A percentile compares a stretch with the other conserved stretches of the same genome.
phyloP scores from a whole-genome alignment of 1,140 invertebrate genomes.

The Brachystomella parvula region DNA sequence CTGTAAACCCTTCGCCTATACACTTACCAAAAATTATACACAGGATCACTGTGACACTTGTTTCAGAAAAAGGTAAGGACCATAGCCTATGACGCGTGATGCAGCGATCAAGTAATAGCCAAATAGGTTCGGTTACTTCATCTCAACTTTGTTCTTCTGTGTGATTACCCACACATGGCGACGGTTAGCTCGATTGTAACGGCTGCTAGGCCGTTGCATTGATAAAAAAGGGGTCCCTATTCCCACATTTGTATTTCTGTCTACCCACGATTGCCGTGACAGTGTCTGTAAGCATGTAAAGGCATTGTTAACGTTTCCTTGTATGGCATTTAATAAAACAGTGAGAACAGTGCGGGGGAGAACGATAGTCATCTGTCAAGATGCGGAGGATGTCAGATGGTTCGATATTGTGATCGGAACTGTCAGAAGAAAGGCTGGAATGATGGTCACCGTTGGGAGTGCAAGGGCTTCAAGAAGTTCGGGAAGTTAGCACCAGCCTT shows the following conservation, averaged over 20 bases:
- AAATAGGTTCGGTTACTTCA: no score
- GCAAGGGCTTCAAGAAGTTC: slow-evolving; percentile 58
- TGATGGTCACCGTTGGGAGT: slow-evolving; percentile 64
- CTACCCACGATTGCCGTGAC: no score
- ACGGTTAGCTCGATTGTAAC: no score
- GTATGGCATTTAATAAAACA: slow-evolving; percentile 6
- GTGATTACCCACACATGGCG: no score
- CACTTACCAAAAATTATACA: slow-evolving; percentile 20
- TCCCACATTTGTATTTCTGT: no score
- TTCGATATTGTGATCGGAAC: slow-evolving; percentile 62
- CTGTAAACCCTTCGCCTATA: slow-evolving; percentile 34
- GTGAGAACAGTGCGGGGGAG: slow-evolving; percentile 4
- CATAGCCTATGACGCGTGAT: background rate
- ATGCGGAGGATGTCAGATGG: slow-evolving; percentile 40
- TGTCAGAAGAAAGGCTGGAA: slow-evolving; percentile 69
- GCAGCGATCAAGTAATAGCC: background rate
- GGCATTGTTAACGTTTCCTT: no score
- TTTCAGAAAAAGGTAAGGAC: slow-evolving; percentile 29
- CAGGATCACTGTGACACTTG: slow-evolving; percentile 29
- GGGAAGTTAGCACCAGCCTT: slow-evolving; percentile 59
- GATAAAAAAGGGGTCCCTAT: no score
- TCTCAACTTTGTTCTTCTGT: no score
- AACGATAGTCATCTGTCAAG: slow-evolving; percentile 16
- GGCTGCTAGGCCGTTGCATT: no score
- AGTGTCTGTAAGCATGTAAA: no score